Evolutionary conservation across 1,140 invertebrate genomes (phyloP).

Genomic region (Hycleus phaleratus): DNA sequence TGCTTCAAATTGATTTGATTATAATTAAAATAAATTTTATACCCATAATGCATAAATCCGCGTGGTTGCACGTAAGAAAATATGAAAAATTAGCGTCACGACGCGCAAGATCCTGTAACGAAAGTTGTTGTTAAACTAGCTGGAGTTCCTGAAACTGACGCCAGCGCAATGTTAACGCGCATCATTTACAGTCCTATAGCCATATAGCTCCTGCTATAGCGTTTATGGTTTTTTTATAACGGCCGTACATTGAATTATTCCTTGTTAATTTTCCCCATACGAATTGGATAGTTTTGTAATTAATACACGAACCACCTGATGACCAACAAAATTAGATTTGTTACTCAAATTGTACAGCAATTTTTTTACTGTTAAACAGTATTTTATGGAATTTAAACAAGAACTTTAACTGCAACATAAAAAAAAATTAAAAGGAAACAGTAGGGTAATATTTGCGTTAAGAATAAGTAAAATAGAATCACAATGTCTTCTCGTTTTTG

Average conservation of each 20-base stretch:
- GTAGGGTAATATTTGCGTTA: no score
- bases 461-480: no score
- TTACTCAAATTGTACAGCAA: no score
- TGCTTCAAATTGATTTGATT: neutral
- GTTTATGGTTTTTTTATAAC: conserved; percentile 2
- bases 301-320: no score
- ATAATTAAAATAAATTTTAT: conserved; percentile 6
- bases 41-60: conserved; percentile 16
- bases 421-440: no score
- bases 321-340: no score
- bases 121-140: conserved; percentile 11
- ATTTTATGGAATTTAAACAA: no score
- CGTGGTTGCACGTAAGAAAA: conserved; percentile 10
- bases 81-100: conserved; percentile 5
- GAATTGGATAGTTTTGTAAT: neutral
- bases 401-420: no score
- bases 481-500: no score
- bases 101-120: conserved; percentile 9
- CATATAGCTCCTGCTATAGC: conserved; percentile 2
- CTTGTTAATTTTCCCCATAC: conserved; percentile 10
- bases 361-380: no score
- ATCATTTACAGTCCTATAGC: conserved; percentile 12
- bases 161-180: conserved; percentile 13
- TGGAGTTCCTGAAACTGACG: conserved; percentile 2
- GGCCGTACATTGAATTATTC: neutral